Evolutionary conservation across 2,797 vertebrate genomes (phyloP).

Genomic region (Coregonus sp.): DNA sequence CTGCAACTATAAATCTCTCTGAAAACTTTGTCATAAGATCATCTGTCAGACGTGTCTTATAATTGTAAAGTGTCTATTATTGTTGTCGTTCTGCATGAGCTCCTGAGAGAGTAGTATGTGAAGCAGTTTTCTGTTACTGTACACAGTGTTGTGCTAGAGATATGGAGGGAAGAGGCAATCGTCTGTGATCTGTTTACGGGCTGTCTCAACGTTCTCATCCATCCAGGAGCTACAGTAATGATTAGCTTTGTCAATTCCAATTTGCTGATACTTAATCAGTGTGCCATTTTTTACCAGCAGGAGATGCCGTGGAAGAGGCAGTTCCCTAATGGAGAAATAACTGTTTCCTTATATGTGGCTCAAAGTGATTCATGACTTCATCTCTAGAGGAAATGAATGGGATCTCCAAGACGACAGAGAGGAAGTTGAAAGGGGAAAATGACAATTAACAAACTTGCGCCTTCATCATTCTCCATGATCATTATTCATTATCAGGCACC

Average conservation of each 20-base stretch:
- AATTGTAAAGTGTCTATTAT: no score
- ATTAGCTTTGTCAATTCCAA: conserved; percentile 26
- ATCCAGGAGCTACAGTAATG: conserved; percentile 27
- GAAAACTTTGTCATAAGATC: not conserved
- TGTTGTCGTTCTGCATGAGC: no score
- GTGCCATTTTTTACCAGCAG: conserved; percentile 10
- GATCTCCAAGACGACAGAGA: not conserved
- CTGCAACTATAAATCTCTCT: not conserved
- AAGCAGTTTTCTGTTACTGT: not conserved
- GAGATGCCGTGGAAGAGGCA: not conserved
- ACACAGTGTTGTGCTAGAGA: conserved; percentile 11
- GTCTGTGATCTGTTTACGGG: conserved; percentile 28
- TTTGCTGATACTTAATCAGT: conserved; percentile 41
- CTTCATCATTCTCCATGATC: not conserved
- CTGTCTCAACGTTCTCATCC: conserved; percentile 27
- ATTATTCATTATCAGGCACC: not conserved
- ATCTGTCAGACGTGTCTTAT: no score
- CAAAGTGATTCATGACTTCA: not conserved
- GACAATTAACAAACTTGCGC: not conserved
- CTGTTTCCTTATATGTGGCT: conserved; percentile 29
- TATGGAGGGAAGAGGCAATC: conserved; percentile 23
- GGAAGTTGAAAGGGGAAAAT: not conserved
- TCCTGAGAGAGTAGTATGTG: not conserved
- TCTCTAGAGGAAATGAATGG: not conserved
- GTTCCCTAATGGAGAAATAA: conserved; percentile 27